phyloP scores from a whole-genome alignment of 2,888 invertebrate species.

The Acleris holmiana region DNA sequence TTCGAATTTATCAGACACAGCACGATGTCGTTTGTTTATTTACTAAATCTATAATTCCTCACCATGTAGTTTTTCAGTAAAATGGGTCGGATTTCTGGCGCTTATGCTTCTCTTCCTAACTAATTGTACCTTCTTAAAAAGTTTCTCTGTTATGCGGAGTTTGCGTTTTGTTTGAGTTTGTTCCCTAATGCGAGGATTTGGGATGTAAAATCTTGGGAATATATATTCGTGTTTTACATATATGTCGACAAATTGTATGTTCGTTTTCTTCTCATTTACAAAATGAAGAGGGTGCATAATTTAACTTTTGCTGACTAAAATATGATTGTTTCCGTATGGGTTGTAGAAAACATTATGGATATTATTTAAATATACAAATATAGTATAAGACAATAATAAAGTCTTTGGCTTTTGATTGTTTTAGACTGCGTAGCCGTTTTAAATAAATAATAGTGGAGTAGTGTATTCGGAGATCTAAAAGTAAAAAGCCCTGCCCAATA shows the following conservation, averaged over 20 bases:
- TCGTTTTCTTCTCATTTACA: background rate
- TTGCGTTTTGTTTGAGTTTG: constrained; percentile 10
- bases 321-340: no score
- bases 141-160: background rate
- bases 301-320: background rate
- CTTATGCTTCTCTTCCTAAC: constrained; percentile 1
- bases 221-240: background rate
- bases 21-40: no score
- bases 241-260: background rate
- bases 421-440: no score
- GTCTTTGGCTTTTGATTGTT: no score
- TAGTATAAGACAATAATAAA: no score
- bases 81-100: constrained; percentile 15
- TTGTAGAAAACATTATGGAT: no score
- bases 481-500: no score
- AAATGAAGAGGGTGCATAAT: background rate
- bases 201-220: constrained; percentile 1
- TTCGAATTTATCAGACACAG: no score
- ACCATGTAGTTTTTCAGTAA: constrained; percentile 1
- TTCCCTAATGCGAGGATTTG: constrained; percentile 2
- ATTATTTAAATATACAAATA: no score
- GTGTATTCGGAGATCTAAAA: no score
- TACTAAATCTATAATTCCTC: no score
- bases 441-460: no score
- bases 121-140: constrained; percentile 17